Percentiles rank a stretch among this genome's conserved stretches.
These are phyloP conservation scores for Globia sparganii DNA, from an alignment of 2,888 invertebrate genomes.

Conservation along the genomic window DNA sequence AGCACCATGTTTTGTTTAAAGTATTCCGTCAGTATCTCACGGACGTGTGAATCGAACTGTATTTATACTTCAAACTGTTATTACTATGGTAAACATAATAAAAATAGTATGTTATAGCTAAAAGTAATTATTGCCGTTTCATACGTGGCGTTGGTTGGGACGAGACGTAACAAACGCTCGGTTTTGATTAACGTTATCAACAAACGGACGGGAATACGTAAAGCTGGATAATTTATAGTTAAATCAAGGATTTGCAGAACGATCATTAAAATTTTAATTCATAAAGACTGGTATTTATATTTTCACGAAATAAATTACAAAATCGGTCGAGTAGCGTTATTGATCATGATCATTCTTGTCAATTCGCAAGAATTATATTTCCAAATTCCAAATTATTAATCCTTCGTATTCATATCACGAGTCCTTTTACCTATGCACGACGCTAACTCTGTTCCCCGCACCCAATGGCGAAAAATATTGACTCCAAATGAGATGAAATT, in stretches of 20 bases:
- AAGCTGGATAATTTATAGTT: constrained; percentile 62
- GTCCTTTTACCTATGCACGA: neutral
- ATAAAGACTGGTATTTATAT: constrained; percentile 24
- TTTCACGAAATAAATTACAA: constrained; percentile 16
- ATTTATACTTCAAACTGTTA: constrained; percentile 54
- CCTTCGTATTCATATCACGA: neutral
- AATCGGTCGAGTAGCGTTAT: neutral
- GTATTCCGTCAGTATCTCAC: constrained; percentile 48
- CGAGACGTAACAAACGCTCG: constrained; percentile 48
- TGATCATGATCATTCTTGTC: neutral
- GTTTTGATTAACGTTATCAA: constrained; percentile 55
- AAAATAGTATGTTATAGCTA: constrained; percentile 52
- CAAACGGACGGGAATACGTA: constrained; percentile 57
- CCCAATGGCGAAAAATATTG: neutral
- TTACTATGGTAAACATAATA: constrained; percentile 59
- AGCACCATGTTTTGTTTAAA: constrained; percentile 41
- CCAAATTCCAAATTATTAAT: neutral
- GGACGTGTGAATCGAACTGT: constrained; percentile 58
- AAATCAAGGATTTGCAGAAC: constrained; percentile 44
- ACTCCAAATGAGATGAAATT: neutral
- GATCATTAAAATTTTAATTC: constrained; percentile 51
- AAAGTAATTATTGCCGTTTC: constrained; percentile 47
- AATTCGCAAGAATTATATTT: neutral
- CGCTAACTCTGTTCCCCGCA: neutral
- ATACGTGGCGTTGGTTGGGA: constrained; percentile 36